Conservation (phyloP, 2,113 vertebrate species). For the Gavia stellata region DNA sequence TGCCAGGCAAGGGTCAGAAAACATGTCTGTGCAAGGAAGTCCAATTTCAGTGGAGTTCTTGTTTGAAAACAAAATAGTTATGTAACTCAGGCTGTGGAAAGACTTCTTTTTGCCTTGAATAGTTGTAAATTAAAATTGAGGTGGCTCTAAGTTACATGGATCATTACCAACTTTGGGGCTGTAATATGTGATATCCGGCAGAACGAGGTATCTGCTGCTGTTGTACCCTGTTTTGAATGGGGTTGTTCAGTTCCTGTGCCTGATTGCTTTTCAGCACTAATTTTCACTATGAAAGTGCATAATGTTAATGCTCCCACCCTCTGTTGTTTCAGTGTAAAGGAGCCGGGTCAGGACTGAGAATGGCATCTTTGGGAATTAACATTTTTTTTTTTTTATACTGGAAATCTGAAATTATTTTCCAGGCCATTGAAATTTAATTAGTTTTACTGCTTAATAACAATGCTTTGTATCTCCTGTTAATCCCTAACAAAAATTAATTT, state of each 20-base stretch:
- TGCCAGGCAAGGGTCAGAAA: not conserved
- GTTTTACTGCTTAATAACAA: not conserved
- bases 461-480: not conserved
- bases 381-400: not conserved
- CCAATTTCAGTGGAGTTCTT: not conserved
- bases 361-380: not conserved
- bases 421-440: slow-evolving; percentile 9
- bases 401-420: slow-evolving; percentile 21
- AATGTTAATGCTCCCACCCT: not conserved
- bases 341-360: not conserved
- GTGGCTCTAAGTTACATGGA: not conserved
- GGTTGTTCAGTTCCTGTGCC: not conserved
- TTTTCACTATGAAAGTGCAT: not conserved
- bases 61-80: not conserved
- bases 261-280: not conserved
- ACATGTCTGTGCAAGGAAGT: fast-evolving
- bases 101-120: not conserved
- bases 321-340: not conserved
- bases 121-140: not conserved
- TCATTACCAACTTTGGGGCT: not conserved
- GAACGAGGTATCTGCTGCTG: not conserved
- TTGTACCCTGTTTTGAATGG: not conserved
- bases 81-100: not conserved
- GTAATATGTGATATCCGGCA: not conserved
- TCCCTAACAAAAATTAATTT: not conserved